phyloP scores from a whole-genome alignment of 2,113 vertebrate genomes.

The Poecilia latipinna region DNA sequence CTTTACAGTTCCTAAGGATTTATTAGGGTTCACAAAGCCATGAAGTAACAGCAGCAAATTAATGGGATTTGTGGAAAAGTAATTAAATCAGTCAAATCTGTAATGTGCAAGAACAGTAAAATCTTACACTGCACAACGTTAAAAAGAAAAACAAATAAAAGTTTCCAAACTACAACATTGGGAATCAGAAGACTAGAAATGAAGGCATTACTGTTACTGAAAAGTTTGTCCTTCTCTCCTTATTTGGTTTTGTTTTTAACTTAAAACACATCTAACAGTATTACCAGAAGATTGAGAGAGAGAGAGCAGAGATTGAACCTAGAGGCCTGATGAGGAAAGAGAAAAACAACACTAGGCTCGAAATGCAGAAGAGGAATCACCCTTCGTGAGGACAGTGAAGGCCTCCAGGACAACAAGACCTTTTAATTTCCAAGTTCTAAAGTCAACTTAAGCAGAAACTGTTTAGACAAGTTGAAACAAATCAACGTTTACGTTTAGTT shows the following conservation, averaged over 20 bases:
- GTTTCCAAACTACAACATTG: neutral
- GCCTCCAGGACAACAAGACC: conserved; percentile 14
- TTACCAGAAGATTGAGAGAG: conserved; percentile 11
- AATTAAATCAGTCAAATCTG: neutral
- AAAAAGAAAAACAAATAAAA: neutral
- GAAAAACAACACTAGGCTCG: conserved; percentile 3
- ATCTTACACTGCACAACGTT: neutral
- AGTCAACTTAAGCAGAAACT: conserved; percentile 16
- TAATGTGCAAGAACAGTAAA: neutral
- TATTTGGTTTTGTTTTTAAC: conserved; percentile 8
- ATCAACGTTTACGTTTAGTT: neutral
- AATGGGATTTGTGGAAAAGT: neutral
- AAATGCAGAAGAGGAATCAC: conserved; percentile 8
- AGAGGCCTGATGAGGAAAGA: conserved; percentile 8
- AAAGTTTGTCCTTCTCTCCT: neutral
- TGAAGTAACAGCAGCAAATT: neutral
- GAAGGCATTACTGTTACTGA: neutral
- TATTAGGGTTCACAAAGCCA: conserved; percentile 13
- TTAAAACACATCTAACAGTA: neutral
- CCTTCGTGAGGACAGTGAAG: neutral
- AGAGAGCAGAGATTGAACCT: conserved; percentile 4
- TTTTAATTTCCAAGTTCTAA: conserved; percentile 23
- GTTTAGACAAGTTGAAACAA: conserved; percentile 13
- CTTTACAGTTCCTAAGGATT: conserved; percentile 5
- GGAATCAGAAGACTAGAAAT: neutral